Evolutionary conservation across 2,797 vertebrate species (phyloP).

Genomic region (Sebastes itinus): DNA sequence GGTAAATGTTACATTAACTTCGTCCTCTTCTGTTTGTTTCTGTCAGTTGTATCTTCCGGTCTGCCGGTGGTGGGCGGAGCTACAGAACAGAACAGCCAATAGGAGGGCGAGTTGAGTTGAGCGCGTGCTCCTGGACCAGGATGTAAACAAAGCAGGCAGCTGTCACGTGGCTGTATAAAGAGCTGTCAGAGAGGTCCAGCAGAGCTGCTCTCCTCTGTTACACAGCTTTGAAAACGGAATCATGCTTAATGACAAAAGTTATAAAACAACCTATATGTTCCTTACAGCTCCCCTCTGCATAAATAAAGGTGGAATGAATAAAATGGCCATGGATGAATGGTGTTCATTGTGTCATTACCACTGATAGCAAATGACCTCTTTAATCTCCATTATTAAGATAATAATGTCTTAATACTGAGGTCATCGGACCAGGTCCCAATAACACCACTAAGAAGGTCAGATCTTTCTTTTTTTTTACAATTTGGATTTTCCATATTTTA

Average conservation of each 20-base stretch:
- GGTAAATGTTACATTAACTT: not conserved
- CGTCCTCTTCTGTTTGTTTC: not conserved
- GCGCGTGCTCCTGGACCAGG: constrained; percentile 52
- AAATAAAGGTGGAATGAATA: not conserved
- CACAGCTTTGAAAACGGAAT: not conserved
- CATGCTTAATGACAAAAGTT: not conserved
- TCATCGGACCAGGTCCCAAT: not conserved
- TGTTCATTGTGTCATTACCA: not conserved
- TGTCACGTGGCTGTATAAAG: not conserved
- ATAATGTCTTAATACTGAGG: not conserved
- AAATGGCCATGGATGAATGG: not conserved
- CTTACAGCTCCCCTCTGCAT: not conserved
- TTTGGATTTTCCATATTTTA: not conserved
- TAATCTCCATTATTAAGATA: not conserved
- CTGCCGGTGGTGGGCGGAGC: constrained; percentile 21
- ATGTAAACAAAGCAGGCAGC: constrained; percentile 67
- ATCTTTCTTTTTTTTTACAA: not conserved
- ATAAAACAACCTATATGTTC: not conserved
- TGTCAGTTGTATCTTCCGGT: not conserved
- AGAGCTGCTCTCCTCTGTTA: not conserved
- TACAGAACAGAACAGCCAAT: constrained; percentile 50
- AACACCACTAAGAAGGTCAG: not conserved
- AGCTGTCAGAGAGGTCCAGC: not conserved
- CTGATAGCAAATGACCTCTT: not conserved
- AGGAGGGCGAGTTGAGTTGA: constrained; percentile 24